A percentile compares a stretch with the other conserved stretches of the same genome.
Evolutionary conservation across 1,140 invertebrate genomes (phyloP).

Genomic region (Pachypsylla venusta): DNA sequence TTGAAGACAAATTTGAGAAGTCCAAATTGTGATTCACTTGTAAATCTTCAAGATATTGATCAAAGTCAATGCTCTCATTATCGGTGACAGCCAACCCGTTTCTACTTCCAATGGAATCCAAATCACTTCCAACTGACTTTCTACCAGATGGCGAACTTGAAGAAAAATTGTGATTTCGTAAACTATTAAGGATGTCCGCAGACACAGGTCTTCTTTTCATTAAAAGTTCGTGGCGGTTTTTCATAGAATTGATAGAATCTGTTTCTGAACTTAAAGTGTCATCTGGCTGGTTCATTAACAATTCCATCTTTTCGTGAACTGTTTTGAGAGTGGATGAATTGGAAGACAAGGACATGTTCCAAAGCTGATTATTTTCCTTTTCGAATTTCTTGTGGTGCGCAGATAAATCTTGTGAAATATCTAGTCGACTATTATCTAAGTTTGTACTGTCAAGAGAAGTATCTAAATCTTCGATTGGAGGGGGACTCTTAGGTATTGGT

Average conservation of each 20-base stretch:
- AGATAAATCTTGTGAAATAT: background rate
- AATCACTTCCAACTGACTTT: slow-evolving; percentile 40
- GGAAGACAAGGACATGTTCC: background rate
- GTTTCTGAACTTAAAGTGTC: slow-evolving; percentile 24
- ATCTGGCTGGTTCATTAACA: slow-evolving; percentile 16
- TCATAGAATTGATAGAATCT: slow-evolving; percentile 22
- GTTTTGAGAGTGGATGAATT: slow-evolving; percentile 19
- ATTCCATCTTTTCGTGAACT: slow-evolving; percentile 20
- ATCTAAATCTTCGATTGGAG: slow-evolving; percentile 49
- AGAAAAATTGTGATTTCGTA: slow-evolving; percentile 30
- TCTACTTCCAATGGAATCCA: slow-evolving; percentile 32
- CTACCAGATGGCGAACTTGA: slow-evolving; percentile 40
- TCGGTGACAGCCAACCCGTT: slow-evolving; percentile 27
- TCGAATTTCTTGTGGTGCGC: background rate
- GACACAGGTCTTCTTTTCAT: slow-evolving; percentile 53
- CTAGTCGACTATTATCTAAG: background rate
- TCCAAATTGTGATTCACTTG: slow-evolving; percentile 36
- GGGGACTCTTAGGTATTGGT: slow-evolving; percentile 59
- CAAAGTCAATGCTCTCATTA: slow-evolving; percentile 39
- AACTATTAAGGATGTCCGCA: slow-evolving; percentile 37
- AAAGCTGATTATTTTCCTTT: slow-evolving; percentile 5
- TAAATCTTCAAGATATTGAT: slow-evolving; percentile 46
- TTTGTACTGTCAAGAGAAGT: slow-evolving; percentile 27
- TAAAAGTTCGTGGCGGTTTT: slow-evolving; percentile 29
- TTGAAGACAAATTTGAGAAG: slow-evolving; percentile 29